Conservation (phyloP, 1,140 invertebrate genomes). For the Propsilocerus akamusi region DNA sequence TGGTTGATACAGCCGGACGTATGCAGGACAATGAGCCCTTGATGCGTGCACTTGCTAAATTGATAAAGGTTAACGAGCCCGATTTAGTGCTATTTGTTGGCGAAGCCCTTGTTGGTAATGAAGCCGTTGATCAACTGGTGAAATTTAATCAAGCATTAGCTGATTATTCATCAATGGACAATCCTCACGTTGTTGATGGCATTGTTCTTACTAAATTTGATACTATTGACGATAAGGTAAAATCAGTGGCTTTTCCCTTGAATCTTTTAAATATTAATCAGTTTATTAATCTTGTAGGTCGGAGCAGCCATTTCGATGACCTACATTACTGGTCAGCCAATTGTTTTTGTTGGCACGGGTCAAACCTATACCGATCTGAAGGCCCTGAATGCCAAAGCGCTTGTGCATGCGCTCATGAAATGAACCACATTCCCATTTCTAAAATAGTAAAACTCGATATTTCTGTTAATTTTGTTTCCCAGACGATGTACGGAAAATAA, state of each 20-base stretch:
- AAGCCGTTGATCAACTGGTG: slow-evolving; percentile 96
- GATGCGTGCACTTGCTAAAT: slow-evolving; percentile 90
- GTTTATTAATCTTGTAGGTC: slow-evolving; percentile 40
- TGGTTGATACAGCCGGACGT: slow-evolving; percentile 94
- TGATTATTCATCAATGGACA: slow-evolving; percentile 62
- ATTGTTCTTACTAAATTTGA: slow-evolving; percentile 98
- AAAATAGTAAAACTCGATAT: no score
- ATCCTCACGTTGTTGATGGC: slow-evolving; percentile 88
- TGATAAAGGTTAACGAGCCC: slow-evolving; percentile 79
- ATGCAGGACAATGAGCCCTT: slow-evolving; percentile 99
- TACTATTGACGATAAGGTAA: slow-evolving; percentile 95
- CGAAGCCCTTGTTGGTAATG: slow-evolving; percentile 98
- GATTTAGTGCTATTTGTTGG: slow-evolving; percentile 98
- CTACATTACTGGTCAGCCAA: slow-evolving; percentile 98
- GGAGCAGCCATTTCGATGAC: slow-evolving; percentile 99
- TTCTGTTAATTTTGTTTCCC: no score
- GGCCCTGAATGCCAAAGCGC: slow-evolving; percentile 89
- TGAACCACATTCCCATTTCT: slow-evolving; percentile 24
- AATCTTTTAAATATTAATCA: slow-evolving; percentile 3
- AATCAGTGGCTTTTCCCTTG: slow-evolving; percentile 4
- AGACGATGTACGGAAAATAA: no score
- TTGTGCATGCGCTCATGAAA: slow-evolving; percentile 93
- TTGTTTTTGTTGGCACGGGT: slow-evolving; percentile 98
- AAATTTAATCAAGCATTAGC: slow-evolving; percentile 97
- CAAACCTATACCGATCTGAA: slow-evolving; percentile 98